phyloP scores from a whole-genome alignment of 2,888 invertebrate species.

The Caenorhabditis sp. region DNA sequence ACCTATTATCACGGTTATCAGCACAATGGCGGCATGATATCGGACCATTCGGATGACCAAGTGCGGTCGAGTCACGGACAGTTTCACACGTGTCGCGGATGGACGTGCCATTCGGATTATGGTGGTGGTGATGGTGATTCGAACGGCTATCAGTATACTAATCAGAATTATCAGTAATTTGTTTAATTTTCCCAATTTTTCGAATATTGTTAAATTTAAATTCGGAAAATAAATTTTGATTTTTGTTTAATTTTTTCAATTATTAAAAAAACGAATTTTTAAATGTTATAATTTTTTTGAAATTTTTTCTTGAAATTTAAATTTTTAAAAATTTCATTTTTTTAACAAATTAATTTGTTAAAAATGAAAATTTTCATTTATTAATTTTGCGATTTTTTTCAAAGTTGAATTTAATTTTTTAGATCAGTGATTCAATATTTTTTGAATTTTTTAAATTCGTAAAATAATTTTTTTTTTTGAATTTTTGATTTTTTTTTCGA shows the following conservation, averaged over 20 bases:
- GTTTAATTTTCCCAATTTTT: too few relatives aligned
- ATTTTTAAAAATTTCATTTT: too few relatives aligned
- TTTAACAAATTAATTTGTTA: too few relatives aligned
- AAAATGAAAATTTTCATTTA: too few relatives aligned
- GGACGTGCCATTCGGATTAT: slow-evolving; percentile 48
- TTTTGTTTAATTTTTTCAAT: too few relatives aligned
- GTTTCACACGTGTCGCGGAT: slow-evolving; percentile 36
- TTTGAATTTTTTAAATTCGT: not conserved
- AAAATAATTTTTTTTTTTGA: not conserved
- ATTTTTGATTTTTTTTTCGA: too few relatives aligned
- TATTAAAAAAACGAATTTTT: not conserved
- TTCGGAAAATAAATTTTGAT: too few relatives aligned
- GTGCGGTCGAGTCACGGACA: slow-evolving; percentile 41
- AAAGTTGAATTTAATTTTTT: not conserved
- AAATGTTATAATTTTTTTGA: not conserved
- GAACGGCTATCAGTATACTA: not conserved
- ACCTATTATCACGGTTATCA: slow-evolving; percentile 24
- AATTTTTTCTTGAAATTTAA: too few relatives aligned
- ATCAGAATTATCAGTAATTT: not conserved
- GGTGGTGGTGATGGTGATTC: not conserved
- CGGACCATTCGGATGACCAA: slow-evolving; percentile 12
- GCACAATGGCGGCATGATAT: slow-evolving; percentile 38
- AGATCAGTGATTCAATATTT: not conserved
- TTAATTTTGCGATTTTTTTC: not conserved
- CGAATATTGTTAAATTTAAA: too few relatives aligned